These are phyloP conservation scores for Brachionus manjavacas DNA, from an alignment of 1,140 invertebrate species.

Conservation along the genomic window DNA sequence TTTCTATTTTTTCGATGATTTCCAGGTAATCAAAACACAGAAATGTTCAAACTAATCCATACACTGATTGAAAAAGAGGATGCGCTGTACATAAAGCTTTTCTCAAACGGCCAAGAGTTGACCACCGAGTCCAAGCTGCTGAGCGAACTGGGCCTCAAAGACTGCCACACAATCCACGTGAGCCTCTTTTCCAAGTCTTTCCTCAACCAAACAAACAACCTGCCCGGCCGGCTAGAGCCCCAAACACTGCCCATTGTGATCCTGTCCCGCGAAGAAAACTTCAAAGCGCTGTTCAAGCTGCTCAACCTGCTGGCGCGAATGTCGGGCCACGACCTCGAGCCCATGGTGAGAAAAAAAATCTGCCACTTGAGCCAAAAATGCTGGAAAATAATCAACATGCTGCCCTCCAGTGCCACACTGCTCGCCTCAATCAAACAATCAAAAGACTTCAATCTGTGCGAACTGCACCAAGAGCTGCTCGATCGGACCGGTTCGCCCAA, in stretches of 20 bases:
- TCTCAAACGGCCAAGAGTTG: background rate
- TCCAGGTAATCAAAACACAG: constrained; percentile 14
- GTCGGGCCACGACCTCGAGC: background rate
- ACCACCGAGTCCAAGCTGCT: constrained; percentile 18
- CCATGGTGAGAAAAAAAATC: background rate
- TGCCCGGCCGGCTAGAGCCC: background rate
- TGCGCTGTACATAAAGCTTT: constrained; percentile 3
- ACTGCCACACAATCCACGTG: constrained; percentile 3
- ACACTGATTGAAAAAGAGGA: constrained; percentile 11
- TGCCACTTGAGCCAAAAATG: background rate
- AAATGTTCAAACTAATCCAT: background rate
- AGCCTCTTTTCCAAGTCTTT: background rate
- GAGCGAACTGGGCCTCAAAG: constrained; percentile 9
- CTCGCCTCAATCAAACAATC: background rate
- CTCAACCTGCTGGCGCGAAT: background rate
- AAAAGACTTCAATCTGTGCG: background rate
- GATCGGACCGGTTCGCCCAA: background rate
- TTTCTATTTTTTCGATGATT: background rate
- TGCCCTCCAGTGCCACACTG: background rate
- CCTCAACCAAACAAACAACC: background rate
- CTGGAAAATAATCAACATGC: constrained; percentile 3
- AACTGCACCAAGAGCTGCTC: background rate
- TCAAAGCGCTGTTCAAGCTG: constrained; percentile 20
- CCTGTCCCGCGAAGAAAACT: background rate
- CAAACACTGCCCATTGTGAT: background rate